These are phyloP conservation scores for Drosophila arawakana DNA, from an alignment of 1,140 invertebrate species.

Conservation along the genomic window DNA sequence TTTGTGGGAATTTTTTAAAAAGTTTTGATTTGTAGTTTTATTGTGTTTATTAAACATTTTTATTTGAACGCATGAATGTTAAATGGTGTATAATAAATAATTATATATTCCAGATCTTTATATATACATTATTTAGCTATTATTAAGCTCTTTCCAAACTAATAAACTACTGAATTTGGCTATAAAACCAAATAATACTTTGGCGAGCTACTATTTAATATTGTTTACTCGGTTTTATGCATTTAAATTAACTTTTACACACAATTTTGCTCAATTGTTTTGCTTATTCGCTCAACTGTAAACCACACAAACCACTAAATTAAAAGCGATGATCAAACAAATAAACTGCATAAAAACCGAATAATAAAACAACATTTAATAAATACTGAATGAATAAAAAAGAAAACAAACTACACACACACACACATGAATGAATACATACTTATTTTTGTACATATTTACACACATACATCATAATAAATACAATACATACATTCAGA, in stretches of 20 bases:
- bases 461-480: conserved; percentile 20
- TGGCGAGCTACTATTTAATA: conserved; percentile 7
- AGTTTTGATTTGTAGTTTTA: too few relatives aligned
- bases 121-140: conserved; percentile 1
- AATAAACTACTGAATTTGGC: conserved; percentile 5
- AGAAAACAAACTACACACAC: conserved; percentile 28
- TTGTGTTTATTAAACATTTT: neutral
- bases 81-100: neutral
- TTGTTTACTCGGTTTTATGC: conserved; percentile 27
- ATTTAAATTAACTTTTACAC: conserved; percentile 39
- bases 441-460: conserved; percentile 25
- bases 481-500: conserved; percentile 23
- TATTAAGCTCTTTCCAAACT: neutral
- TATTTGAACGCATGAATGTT: neutral
- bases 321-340: conserved; percentile 59
- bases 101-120: neutral
- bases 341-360: conserved; percentile 57
- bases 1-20: neutral
- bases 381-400: conserved; percentile 48
- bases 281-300: conserved; percentile 52
- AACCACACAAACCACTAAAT: conserved; percentile 40
- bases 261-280: conserved; percentile 41
- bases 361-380: conserved; percentile 37
- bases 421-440: neutral
- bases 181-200: conserved; percentile 1